Base-by-base conservation (phyloP, 1,140 invertebrate species). In the Hyphantria cunea region DNA sequence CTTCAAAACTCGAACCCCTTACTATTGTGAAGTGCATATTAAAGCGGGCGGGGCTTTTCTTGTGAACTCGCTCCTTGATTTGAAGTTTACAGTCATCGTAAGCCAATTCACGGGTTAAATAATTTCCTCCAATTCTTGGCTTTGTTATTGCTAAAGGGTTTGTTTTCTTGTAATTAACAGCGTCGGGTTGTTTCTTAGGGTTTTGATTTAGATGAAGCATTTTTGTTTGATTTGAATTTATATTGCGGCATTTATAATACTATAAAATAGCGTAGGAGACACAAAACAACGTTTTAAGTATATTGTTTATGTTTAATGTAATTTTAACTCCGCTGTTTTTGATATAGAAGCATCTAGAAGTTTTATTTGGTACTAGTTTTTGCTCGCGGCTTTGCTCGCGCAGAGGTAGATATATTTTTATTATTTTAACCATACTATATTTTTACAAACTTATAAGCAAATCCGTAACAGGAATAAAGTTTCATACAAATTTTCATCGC, bases 11-110 rank as follows among this genome's bases (percentile, higher is more conserved):
- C 75, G 64, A 76, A 72, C 80, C 81, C 80, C 80, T 74, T 70
- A 74, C 78, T 74, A 88, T 89, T 87, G 84, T 83, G 76, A 82
- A 78, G 77, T 85, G 85, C 84, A 85, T 89, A 85, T 88, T 86
- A 84, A 89, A 84, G 73, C 72, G 77, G 76, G 62, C 70, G 73
- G 67, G 68, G 71, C 71, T 60, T 81, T 80, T 81, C 84, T 85
- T 85, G 74, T 76, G 68, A 75, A 77, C 74, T 73, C 74, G 54
- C 70, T 78, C 66, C 76, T 77, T 80, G 78, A 82, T 84, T 58
- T 86, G 78, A 86, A 80, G 70, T 76, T 79, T 76, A 51, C 47
- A 58, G 66, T 75, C 62, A 70, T 75, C 72, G 72, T 71, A 77
- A 76, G 64, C 75, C 70, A 80, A 82, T 82, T 78, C 69, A 68